These are phyloP conservation scores for Lochmaea crataegi DNA, from an alignment of 2,888 invertebrate genomes.

Conservation along the genomic window DNA sequence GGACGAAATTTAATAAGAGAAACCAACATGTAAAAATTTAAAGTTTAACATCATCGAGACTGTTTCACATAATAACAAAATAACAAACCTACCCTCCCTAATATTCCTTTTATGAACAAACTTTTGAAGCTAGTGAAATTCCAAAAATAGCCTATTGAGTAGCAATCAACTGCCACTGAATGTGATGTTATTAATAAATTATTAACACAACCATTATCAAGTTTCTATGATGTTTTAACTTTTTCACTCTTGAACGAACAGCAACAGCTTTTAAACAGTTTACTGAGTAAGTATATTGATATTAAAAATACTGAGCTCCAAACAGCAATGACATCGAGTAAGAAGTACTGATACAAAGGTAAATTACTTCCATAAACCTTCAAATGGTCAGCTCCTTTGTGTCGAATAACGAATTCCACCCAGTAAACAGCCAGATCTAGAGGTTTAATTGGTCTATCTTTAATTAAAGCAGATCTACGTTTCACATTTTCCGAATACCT, in stretches of 20 bases:
- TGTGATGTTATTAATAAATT: too few species aligned
- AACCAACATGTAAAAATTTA: too few species aligned
- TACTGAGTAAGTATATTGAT: neutral
- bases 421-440: conserved; percentile 39
- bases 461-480: conserved; percentile 6
- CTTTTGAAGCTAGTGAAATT: too few species aligned
- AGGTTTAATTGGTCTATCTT: conserved; percentile 32
- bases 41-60: too few species aligned
- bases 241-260: conserved; percentile 9
- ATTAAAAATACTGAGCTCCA: conserved; percentile 9
- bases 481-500: conserved; percentile 24
- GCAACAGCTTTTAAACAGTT: conserved; percentile 4
- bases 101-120: too few species aligned
- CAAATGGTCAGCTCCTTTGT: conserved; percentile 37
- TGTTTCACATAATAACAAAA: too few species aligned
- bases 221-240: conserved; percentile 9
- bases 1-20: too few species aligned
- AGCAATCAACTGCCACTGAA: too few species aligned
- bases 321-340: conserved; percentile 15
- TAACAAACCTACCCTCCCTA: too few species aligned
- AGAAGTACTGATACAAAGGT: conserved; percentile 38
- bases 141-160: too few species aligned
- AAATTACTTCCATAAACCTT: conserved; percentile 31
- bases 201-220: too few species aligned
- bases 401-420: conserved; percentile 37